phyloP scores from a whole-genome alignment of 2,797 vertebrate species.

The Morus bassanus region DNA sequence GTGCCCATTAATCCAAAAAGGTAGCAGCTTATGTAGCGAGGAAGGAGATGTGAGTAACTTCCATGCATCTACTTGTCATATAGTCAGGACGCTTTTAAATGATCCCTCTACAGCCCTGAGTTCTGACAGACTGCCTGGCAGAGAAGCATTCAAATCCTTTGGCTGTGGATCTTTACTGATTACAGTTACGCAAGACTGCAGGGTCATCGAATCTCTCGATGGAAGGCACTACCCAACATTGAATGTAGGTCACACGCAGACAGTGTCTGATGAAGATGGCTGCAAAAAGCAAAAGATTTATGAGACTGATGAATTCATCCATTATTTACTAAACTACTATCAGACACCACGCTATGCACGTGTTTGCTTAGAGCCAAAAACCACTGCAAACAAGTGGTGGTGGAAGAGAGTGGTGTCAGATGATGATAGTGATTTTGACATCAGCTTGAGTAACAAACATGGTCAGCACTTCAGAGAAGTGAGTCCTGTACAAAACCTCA shows the following conservation, averaged over 20 bases:
- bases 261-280: not conserved
- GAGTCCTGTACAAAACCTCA: constrained; percentile 15
- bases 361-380: constrained; percentile 58
- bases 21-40: not conserved
- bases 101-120: not conserved
- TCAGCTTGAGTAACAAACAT: constrained; percentile 43
- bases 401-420: constrained; percentile 71
- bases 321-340: constrained; percentile 80
- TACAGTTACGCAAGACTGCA: constrained; percentile 6
- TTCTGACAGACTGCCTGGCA: not conserved
- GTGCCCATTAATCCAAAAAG: not conserved
- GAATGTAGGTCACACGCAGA: not conserved
- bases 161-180: constrained; percentile 35
- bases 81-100: constrained; percentile 31
- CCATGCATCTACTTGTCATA: not conserved
- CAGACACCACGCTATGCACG: constrained; percentile 71
- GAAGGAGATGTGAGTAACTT: constrained; percentile 9
- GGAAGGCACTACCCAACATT: not conserved
- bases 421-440: constrained; percentile 50
- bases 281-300: constrained; percentile 74
- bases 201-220: not conserved
- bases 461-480: not conserved
- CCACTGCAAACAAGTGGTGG: not conserved
- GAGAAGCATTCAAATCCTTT: not conserved
- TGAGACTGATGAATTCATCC: constrained; percentile 80